These are phyloP conservation scores for Megaceryle maxima DNA, from an alignment of 2,113 vertebrate genomes.

Conservation along the genomic window DNA sequence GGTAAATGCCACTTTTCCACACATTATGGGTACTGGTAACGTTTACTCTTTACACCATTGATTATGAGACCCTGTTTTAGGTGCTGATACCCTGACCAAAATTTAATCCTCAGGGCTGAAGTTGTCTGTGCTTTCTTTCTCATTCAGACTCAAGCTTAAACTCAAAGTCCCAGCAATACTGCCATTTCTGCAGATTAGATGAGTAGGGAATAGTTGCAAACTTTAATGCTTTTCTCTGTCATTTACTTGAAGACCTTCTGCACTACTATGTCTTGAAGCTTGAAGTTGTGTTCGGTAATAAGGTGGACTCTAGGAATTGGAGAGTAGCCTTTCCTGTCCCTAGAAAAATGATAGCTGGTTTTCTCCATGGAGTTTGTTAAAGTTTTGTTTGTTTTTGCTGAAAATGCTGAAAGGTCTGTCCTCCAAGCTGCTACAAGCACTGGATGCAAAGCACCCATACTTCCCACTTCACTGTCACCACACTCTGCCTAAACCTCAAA, in stretches of 20 bases:
- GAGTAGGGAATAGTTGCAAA: not conserved
- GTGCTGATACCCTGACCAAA: not conserved
- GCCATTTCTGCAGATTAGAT: not conserved
- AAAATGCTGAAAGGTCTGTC: not conserved
- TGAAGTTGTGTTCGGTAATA: not conserved
- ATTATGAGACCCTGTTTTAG: not conserved
- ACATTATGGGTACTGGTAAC: not conserved
- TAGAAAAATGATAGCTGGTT: not conserved
- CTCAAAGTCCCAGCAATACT: not conserved
- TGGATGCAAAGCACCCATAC: not conserved
- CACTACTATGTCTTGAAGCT: not conserved
- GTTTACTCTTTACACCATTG: not conserved
- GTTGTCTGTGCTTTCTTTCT: not conserved
- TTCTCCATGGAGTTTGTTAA: not conserved
- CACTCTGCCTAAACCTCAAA: not conserved
- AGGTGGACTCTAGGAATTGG: not conserved
- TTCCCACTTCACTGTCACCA: not conserved
- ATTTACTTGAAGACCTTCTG: not conserved
- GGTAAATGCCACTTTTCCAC: not conserved
- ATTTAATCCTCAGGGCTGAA: not conserved
- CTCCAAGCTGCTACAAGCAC: not conserved
- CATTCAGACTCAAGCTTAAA: not conserved
- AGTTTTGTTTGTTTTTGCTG: not conserved
- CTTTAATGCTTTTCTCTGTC: not conserved
- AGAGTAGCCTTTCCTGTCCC: not conserved